These are phyloP conservation scores for Mus caroli DNA, from an alignment of 2,797 vertebrate species.

Conservation along the genomic window DNA sequence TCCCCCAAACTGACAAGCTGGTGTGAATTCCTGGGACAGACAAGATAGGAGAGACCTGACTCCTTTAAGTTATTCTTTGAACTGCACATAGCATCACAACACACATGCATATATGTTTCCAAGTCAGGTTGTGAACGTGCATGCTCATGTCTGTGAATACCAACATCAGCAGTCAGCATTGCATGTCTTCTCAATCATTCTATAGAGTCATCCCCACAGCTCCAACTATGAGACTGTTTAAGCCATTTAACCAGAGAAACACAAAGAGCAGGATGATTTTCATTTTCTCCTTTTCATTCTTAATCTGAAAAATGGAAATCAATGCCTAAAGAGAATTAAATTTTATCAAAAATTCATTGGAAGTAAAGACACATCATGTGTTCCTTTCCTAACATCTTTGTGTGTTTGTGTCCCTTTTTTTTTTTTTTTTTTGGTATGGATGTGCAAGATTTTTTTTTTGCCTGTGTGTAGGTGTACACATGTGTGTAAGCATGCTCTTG, in stretches of 20 bases:
- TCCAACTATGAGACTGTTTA: background rate
- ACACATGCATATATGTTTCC: too few relatives aligned
- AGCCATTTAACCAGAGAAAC: background rate
- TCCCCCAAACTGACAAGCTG: background rate
- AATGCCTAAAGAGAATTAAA: background rate
- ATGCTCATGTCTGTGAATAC: background rate
- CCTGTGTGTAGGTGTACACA: background rate
- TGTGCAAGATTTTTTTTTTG: background rate
- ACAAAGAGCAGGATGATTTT: background rate
- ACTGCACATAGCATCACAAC: background rate
- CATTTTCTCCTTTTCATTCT: background rate
- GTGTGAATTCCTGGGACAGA: background rate
- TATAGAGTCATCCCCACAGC: too few relatives aligned
- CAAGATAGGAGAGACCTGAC: background rate
- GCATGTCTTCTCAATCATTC: too few relatives aligned
- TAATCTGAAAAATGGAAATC: background rate
- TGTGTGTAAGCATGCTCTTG: background rate
- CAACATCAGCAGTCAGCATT: background rate
- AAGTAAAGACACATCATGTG: background rate
- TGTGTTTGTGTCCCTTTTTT: background rate
- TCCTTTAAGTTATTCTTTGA: background rate
- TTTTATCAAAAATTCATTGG: slow-evolving; percentile 44
- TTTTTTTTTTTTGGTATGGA: background rate
- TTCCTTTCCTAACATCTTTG: background rate
- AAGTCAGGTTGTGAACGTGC: background rate